A percentile compares a stretch with the other conserved stretches of the same genome.
Evolutionary conservation across 2,113 vertebrate genomes (phyloP).

Genomic region (Charadrius vociferus): DNA sequence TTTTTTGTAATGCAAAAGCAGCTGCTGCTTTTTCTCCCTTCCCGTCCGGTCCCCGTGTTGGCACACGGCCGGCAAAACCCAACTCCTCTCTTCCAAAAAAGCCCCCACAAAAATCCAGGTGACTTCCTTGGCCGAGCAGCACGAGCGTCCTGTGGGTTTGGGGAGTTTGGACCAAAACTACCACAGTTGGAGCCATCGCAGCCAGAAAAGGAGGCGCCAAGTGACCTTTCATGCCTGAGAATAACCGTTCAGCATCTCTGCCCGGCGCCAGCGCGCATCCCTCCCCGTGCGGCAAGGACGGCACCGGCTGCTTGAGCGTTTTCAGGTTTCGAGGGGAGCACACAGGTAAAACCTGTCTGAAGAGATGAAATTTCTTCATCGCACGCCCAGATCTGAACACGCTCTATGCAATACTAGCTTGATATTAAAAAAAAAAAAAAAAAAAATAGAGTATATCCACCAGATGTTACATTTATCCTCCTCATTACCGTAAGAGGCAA

Average conservation of each 20-base stretch:
- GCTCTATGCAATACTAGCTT: not conserved
- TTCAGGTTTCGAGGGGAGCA: not conserved
- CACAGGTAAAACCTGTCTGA: not conserved
- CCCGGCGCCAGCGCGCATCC: too few relatives aligned
- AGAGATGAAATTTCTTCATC: not conserved
- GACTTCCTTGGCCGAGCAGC: not conserved
- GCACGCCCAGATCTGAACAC: not conserved
- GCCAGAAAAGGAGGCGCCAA: not conserved
- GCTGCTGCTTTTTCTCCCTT: not conserved
- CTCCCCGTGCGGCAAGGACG: rapidly evolving
- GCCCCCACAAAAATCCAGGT: not conserved
- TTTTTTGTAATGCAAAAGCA: not conserved
- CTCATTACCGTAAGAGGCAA: slow-evolving; percentile 10
- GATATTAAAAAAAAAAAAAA: not conserved
- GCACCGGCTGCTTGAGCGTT: not conserved
- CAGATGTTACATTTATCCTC: not conserved
- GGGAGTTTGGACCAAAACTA: not conserved
- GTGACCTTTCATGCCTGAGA: rapidly evolving
- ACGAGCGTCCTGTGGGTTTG: not conserved
- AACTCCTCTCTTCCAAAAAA: not conserved
- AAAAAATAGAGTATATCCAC: not conserved
- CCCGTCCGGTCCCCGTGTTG: rapidly evolving
- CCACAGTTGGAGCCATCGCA: rapidly evolving
- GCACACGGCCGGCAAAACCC: rapidly evolving
- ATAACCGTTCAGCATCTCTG: not conserved